Conservation (phyloP, 2,888 invertebrate genomes). For the Stramonita haemastoma region DNA sequence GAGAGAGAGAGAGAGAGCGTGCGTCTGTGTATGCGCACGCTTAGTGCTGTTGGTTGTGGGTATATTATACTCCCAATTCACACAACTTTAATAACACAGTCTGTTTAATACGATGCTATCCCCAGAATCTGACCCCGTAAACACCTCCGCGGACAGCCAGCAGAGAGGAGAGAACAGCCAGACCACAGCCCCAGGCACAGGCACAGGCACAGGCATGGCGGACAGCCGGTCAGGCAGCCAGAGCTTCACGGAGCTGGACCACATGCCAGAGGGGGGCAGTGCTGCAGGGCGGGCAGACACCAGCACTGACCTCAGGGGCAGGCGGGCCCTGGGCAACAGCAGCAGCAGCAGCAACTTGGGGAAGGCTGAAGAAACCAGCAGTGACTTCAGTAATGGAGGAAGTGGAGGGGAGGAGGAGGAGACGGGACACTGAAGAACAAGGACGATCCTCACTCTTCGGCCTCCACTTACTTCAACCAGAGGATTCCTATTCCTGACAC, state of each 20-base stretch:
- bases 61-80: too few relatives aligned
- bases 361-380: background rate
- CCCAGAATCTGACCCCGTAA: too few relatives aligned
- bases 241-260: slow-evolving; percentile 19
- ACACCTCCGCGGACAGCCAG: too few relatives aligned
- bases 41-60: too few relatives aligned
- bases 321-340: too few relatives aligned
- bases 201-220: background rate
- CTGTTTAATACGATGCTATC: too few relatives aligned
- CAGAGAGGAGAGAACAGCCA: background rate
- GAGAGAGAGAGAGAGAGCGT: too few relatives aligned
- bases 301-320: background rate
- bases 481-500: slow-evolving; percentile 61
- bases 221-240: background rate
- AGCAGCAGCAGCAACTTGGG: too few relatives aligned
- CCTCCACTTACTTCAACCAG: slow-evolving; percentile 66
- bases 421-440: background rate
- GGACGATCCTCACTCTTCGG: slow-evolving; percentile 43
- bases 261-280: background rate
- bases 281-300: background rate
- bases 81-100: too few relatives aligned
- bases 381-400: background rate
- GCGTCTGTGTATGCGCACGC: too few relatives aligned
- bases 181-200: too few relatives aligned
- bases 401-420: background rate